Evolutionary conservation across 2,797 vertebrate genomes (phyloP).

Genomic region (Sebastolobus alascanus): DNA sequence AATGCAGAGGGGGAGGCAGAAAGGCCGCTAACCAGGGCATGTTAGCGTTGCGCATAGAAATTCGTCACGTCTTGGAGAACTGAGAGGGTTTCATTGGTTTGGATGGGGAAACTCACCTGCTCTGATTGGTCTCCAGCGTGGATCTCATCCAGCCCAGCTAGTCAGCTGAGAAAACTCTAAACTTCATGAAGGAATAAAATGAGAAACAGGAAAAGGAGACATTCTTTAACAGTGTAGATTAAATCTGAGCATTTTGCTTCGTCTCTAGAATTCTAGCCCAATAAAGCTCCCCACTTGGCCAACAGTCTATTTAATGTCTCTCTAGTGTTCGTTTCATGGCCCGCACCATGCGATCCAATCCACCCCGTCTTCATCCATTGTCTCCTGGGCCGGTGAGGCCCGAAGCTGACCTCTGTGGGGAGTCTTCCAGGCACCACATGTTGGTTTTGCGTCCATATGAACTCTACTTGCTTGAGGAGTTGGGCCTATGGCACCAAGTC

Average conservation of each 20-base stretch:
- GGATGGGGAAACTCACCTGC: conserved; percentile 55
- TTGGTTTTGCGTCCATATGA: conserved; percentile 75
- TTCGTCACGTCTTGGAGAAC: conserved; percentile 41
- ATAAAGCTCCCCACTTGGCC: conserved; percentile 45
- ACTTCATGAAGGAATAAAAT: conserved; percentile 40
- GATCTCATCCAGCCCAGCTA: conserved; percentile 61
- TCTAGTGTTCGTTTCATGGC: conserved; percentile 43
- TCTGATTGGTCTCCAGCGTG: conserved; percentile 48
- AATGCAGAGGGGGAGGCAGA: conserved; percentile 47
- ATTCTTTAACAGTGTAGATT: conserved; percentile 24
- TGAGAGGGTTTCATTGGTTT: conserved; percentile 46
- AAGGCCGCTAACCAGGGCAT: conserved; percentile 28
- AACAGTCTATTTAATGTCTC: conserved; percentile 36
- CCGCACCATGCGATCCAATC: conserved; percentile 49
- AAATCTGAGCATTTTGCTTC: conserved; percentile 51
- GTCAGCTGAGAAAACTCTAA: conserved; percentile 43
- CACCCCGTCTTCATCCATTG: conserved; percentile 59
- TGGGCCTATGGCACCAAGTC: conserved; percentile 75
- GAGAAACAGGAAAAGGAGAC: conserved; percentile 53
- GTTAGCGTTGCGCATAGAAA: conserved; percentile 32
- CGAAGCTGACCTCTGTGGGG: conserved; percentile 74
- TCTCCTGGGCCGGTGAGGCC: conserved; percentile 76
- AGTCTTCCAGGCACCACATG: conserved; percentile 81
- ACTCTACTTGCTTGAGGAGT: conserved; percentile 70
- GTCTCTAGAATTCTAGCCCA: conserved; percentile 35